Evolutionary conservation across 1,140 invertebrate species (phyloP), one percentile per base, ranked within the genome.

Genomic region (Cydia amplana): DNA sequence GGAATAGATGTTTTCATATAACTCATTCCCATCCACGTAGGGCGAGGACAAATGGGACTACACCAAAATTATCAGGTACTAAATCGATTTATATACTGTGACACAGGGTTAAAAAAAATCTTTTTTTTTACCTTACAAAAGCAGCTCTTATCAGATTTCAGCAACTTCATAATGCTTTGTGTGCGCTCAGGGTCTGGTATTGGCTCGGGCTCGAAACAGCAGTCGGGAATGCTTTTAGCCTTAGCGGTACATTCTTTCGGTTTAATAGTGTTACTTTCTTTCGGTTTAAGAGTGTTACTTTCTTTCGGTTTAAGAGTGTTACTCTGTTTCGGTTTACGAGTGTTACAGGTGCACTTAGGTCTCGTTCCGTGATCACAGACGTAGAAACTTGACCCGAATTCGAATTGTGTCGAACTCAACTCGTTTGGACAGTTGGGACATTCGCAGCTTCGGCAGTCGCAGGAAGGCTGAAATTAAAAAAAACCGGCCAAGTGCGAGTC

Each of bases 361-460:
- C n/a, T 55, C 51, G 51, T 55, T 5, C 51, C 51, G 51, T 55
- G 51, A 14, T 55, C n/a, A 7, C 51, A 55, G 51, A 55, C 10
- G 3, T 49, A n/a, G 14, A 1, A 4, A 9, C 51, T 55, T 5
- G n/a, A 2, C 18, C 12, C 43, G 12, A 16, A 14, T 18, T n/a
- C 16, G n/a, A n/a, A n/a, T n/a, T 55, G n/a, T n/a, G n/a, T 14
- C 4, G 16, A 4, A 16, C 84, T 82, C 14, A 84, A 85, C 75
- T 83, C 86, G 7, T 80, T 77, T 16, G 43, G 43, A 16, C 43
- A 46, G 43, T 20, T 75, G 74, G 67, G 1, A 46, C 82, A 85
- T 6, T 36, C 18, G 46, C 85, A 87, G 43, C 76, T 16, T 49
- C 32, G 64, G 75, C 85, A 87, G 49, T 84, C 80, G 75, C 85